phyloP scores from a whole-genome alignment of 2,888 invertebrate species.

The Emmelina monodactyla region DNA sequence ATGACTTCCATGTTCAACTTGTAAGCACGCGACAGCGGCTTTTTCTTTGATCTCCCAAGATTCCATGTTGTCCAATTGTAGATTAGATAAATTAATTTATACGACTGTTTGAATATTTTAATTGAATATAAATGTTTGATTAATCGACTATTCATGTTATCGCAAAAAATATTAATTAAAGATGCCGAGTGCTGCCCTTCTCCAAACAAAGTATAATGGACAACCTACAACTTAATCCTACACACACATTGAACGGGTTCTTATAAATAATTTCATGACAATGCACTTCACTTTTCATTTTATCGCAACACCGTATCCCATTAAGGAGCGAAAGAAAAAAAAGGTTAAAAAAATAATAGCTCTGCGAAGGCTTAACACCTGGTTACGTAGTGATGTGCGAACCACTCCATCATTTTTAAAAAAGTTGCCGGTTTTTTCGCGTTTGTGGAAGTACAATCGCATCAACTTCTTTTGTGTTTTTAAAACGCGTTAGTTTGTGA shows the following conservation, averaged over 20 bases:
- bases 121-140: too few relatives aligned
- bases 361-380: conserved; percentile 1
- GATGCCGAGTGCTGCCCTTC: conserved; percentile 31
- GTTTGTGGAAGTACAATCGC: too few relatives aligned
- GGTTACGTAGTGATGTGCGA: conserved; percentile 1
- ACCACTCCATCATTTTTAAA: background rate
- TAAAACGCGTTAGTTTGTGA: too few relatives aligned
- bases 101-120: too few relatives aligned
- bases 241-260: conserved; percentile 12
- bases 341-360: conserved; percentile 2
- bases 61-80: too few relatives aligned
- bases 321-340: background rate
- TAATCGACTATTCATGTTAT: too few relatives aligned
- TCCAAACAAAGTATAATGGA: conserved; percentile 28
- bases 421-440: background rate
- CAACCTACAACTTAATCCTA: conserved; percentile 40
- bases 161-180: too few relatives aligned
- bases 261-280: conserved; percentile 19
- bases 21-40: too few relatives aligned
- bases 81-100: too few relatives aligned
- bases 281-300: conserved; percentile 14
- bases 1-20: too few relatives aligned
- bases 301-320: conserved; percentile 7
- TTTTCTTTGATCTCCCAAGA: too few relatives aligned
- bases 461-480: too few relatives aligned